Evolutionary conservation across 2,113 vertebrate species (phyloP), one percentile per base, ranked within the genome.

Genomic region (Atlantisia rogersi): DNA sequence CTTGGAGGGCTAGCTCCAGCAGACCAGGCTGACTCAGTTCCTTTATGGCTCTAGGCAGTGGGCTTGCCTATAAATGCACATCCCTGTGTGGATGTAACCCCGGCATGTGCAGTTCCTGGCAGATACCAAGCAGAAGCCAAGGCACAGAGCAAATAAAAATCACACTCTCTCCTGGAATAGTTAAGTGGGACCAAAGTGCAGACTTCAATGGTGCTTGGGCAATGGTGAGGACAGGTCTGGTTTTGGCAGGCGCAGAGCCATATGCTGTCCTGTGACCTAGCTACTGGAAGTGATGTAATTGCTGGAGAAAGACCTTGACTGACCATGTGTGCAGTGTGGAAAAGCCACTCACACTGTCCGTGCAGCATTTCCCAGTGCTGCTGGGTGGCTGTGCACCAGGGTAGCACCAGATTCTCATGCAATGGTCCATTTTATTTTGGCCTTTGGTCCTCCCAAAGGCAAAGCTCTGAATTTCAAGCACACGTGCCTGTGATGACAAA

Each of bases 21-120:
- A 1, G 70, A 62, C 95, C 85, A 90, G 87, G 90, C 88, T 97
- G 97, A 97, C 79, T 97, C 94, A 97, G 94, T 92, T 94, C 95
- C 90, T 97, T 95, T 63, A 87, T 59, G 82, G 86, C 91, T 88
- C 40, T 55, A 81, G 78, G 95, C 86, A 92, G 73, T 65, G 74
- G 92, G 59, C 86, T 96, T 75, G 93, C 91, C 91, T 79, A 82
- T 85, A 94, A 97, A 89, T 5, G 39, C 91, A 42, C 5, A 42
- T 92, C 75, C 92, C 84, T 44, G 75, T 19, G 82, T 63, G 89
- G 91, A 96, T 91, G 93, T 60, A 96, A 96, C 87, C 83, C 90
- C 67, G 6, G 91, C 86, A 95, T 58, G 75, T 93, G 89, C 62
- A 70, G 88, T 97, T 97, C 94, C 94, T 97, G 97, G 95, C 95